Evolutionary conservation across 1,140 invertebrate species (phyloP), one percentile per base, ranked within the genome.

Genomic region (Anastrepha ludens): DNA sequence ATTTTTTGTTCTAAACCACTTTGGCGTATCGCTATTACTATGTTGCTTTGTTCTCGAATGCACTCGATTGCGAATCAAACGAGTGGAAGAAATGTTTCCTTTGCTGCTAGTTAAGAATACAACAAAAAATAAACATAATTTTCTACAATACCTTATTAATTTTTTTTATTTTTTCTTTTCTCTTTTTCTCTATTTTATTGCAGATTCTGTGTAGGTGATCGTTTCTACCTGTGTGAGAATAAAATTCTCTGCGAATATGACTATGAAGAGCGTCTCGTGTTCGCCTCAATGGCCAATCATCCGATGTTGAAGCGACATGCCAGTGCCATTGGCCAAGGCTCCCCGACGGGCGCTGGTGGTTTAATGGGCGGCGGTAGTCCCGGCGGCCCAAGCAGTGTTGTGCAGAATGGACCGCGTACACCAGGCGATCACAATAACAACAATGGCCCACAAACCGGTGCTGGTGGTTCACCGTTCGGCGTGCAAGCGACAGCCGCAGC

Each of bases 201-300:
- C 94, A 99, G 98, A 94, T 99, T 99, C 94, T 99, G 98, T 94
- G 98, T 99, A 55, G 98, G 98, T 59, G 98, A 99, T 94, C 95
- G 97, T 87, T 99, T 99, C 94, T 99, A 99, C 94, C 94, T 99
- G 89, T 98, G 97, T 94, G 98, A 99, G 93, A 99, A 99, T 94
- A 98, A 98, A 94, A 99, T 99, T 89, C 95, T 99, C 17, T 99
- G 98, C 94, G 98, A 99, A 93, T 98, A 98, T 93, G 98, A 99
- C 94, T 99, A 99, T 93, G 98, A 99, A 93, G 98, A 99, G 94
- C 94, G 98, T 88, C 94, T 98, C 93, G 97, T 98, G 65, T 98
- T 98, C 93, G 97, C 97, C 64, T 98, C 97, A 91, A 97, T 98
- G 96, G 97, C 97, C 50, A 97, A 97, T 94, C 97, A 98, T 92